Evolutionary conservation across 2,113 vertebrate genomes (phyloP).

Genomic region (Laterallus jamaicensis): DNA sequence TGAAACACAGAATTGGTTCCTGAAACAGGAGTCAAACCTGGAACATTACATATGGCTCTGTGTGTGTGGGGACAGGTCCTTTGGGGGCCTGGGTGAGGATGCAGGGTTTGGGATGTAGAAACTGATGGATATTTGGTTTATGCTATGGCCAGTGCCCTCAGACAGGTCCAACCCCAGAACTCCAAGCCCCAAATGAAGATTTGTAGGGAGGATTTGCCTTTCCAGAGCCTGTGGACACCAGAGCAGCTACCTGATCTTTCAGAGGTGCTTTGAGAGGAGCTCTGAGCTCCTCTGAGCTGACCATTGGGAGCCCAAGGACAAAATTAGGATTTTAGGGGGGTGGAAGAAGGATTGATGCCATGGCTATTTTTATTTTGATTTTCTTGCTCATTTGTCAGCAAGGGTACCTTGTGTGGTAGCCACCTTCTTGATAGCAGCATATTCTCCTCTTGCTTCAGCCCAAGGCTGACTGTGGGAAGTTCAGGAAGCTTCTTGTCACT

Average conservation of each 20-base stretch:
- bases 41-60: accelerated
- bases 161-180: neutral
- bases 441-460: neutral
- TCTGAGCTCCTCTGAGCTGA: neutral
- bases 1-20: neutral
- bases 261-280: neutral
- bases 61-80: neutral
- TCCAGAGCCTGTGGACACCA: neutral
- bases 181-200: no score
- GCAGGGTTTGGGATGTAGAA: accelerated
- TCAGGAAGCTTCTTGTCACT: neutral
- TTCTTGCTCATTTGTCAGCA: neutral
- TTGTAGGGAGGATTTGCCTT: neutral
- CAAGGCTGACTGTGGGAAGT: no score
- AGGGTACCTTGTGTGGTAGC: neutral
- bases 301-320: no score
- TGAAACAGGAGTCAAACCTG: neutral
- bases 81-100: neutral
- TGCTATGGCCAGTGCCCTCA: neutral
- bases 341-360: neutral
- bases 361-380: neutral
- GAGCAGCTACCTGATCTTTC: accelerated
- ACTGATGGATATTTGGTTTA: neutral
- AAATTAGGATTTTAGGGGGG: neutral
- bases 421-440: neutral